Evolutionary conservation across 2,797 vertebrate genomes (phyloP).

Genomic region (Phoeniculus purpureus): DNA sequence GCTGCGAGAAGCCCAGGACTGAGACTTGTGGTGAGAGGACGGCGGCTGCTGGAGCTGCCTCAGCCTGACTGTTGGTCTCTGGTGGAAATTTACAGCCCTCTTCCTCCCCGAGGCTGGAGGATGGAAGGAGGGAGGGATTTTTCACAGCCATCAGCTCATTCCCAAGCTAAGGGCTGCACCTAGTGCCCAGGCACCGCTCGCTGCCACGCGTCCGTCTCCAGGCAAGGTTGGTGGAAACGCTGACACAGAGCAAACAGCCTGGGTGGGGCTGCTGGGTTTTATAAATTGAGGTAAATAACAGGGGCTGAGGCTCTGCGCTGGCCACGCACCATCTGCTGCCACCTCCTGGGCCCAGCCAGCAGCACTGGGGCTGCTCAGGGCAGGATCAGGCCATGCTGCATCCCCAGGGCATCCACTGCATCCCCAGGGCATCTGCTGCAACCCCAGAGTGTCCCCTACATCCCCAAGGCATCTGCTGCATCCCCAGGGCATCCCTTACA

Average conservation of each 20-base stretch:
- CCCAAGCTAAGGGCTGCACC: not conserved
- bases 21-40: accelerated
- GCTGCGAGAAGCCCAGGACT: not conserved
- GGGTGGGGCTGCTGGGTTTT: not conserved
- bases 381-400: not conserved
- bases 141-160: not conserved
- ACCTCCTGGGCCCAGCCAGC: not conserved
- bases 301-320: accelerated
- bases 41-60: not conserved
- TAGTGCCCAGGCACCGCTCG: not conserved
- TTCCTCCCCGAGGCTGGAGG: not conserved
- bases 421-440: not conserved
- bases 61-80: not conserved
- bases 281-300: accelerated
- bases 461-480: not conserved
- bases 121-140: not conserved
- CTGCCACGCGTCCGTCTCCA: not conserved
- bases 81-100: not conserved
- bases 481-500: no score
- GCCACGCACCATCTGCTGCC: not conserved
- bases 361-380: not conserved
- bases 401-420: no score
- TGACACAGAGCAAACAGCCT: not conserved
- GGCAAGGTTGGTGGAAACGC: not conserved
- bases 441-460: no score